phyloP scores from a whole-genome alignment of 1,140 invertebrate species.

The Batillaria attramentaria region DNA sequence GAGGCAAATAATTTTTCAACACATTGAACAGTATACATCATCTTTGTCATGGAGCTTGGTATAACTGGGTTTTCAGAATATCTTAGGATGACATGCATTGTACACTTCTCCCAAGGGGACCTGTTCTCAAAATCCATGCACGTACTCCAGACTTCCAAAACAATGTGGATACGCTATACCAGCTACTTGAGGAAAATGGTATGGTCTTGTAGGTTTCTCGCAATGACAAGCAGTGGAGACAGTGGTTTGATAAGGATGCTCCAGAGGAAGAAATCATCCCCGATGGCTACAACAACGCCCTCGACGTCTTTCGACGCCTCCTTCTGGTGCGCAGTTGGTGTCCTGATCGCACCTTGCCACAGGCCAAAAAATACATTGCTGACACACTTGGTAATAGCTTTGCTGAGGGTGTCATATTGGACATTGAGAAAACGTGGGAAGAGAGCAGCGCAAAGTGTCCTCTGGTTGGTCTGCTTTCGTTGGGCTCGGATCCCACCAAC shows the following conservation, averaged over 20 bases:
- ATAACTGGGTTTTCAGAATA: too few relatives aligned
- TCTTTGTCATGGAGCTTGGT: too few relatives aligned
- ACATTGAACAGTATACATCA: too few relatives aligned
- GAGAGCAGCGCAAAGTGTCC: constrained; percentile 60
- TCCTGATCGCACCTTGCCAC: constrained; percentile 92
- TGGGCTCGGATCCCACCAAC: constrained; percentile 69
- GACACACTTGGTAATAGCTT: constrained; percentile 84
- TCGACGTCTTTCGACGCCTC: constrained; percentile 91
- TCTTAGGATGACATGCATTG: too few relatives aligned
- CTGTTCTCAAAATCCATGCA: not conserved
- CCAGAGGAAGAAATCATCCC: constrained; percentile 93
- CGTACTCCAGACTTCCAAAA: too few relatives aligned
- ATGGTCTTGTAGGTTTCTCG: constrained; percentile 75
- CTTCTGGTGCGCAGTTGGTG: constrained; percentile 91
- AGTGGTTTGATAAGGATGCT: constrained; percentile 94
- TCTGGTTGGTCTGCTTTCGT: constrained; percentile 65
- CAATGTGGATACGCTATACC: too few relatives aligned
- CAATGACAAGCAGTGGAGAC: constrained; percentile 86
- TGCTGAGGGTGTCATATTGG: constrained; percentile 62
- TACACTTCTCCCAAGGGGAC: too few relatives aligned
- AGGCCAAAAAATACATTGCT: constrained; percentile 91
- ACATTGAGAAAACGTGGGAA: constrained; percentile 57
- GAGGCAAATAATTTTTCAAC: too few relatives aligned
- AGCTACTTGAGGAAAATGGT: too few relatives aligned
- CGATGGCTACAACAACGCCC: constrained; percentile 86